Evolutionary conservation across 2,113 vertebrate species (phyloP), one percentile per base, ranked within the genome.

Genomic region (Pimephales promelas): DNA sequence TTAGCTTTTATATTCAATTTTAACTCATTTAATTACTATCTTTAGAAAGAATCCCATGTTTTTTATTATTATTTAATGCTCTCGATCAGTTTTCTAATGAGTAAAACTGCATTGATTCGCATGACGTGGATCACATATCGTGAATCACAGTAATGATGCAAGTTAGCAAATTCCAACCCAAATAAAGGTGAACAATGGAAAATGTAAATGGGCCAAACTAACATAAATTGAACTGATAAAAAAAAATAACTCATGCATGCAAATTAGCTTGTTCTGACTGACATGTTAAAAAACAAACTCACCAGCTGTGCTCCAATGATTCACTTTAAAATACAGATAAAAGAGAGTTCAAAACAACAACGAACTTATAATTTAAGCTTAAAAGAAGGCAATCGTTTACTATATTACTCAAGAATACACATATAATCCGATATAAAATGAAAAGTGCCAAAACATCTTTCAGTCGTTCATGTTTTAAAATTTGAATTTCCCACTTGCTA

Each of bases 401-500:
- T n/a, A 8, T 8, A 36, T 26, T 22, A 34, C 3, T 13, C 9
- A 18, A 14, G 11, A 71, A 14, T 71, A 56, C 4, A 45, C 22
- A 22, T 78, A 26, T 16, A 22, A 56, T 54, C 20, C 6, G 20
- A 43, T 18, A 40, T 49, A 18, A 83, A 76, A 40, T 2, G 54
- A 36, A 49, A 68, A 54, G 31, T 43, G 10, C 6, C 1, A 36
- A 57, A 73, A 52, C 62, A 84, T 59, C 20, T 18, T 73, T 24
- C 82, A 62, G 24, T 24, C 20, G 57, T 31, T 81, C 71, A 22
- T 64, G 24, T 8, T 47, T 49, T n/a, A 40, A 59, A 82, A 68
- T 83, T 87, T 83, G 86, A 87, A 87, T 85, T 85, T 85, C 76
- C 83, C 86, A 57, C 74, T 62, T 7, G 9, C 11, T 10, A 16